phyloP scores from a whole-genome alignment of 2,797 vertebrate species.

The Melanotaenia maccullochi region DNA sequence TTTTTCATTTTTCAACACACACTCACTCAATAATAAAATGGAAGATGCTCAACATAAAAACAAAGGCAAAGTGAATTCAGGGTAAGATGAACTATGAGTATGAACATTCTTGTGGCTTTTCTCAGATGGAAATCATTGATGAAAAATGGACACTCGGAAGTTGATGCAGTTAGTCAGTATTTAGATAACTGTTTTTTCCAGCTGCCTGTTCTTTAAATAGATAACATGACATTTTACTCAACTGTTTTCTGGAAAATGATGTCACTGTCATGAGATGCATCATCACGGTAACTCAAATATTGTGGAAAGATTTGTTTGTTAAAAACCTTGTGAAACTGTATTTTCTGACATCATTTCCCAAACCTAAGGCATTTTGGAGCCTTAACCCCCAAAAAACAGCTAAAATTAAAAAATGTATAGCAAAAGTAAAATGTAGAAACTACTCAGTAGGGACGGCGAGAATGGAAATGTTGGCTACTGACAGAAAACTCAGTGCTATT shows the following conservation, averaged over 20 bases:
- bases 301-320: neutral
- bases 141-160: neutral
- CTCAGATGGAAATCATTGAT: neutral
- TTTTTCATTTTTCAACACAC: no score
- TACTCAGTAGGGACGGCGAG: neutral
- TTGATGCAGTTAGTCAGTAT: neutral
- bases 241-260: no score
- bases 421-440: neutral
- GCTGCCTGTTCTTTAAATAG: neutral
- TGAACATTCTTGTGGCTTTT: neutral
- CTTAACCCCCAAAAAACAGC: neutral
- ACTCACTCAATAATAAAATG: no score
- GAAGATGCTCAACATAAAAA: neutral
- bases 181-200: neutral
- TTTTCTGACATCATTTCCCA: neutral
- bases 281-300: no score
- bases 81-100: neutral
- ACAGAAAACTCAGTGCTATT: neutral
- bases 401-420: neutral
- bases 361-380: neutral
- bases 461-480: neutral
- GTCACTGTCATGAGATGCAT: no score
- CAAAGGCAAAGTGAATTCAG: neutral
- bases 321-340: neutral
- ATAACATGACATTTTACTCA: no score